Evolutionary conservation across 1,140 invertebrate species (phyloP), one percentile per base, ranked within the genome.

Genomic region (Lanistes nyassanus): DNA sequence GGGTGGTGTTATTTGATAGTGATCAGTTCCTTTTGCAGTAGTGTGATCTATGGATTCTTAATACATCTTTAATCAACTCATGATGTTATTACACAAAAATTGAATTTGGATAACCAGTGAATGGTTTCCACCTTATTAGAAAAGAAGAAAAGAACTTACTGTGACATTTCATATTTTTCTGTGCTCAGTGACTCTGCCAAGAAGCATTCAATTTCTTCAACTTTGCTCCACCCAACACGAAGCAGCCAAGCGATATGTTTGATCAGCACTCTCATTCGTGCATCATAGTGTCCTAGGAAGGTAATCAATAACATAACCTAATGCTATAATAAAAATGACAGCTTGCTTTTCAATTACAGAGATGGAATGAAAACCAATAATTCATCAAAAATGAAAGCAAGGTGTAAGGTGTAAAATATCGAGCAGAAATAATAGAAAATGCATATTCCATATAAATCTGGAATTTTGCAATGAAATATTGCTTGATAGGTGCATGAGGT

Each of bases 251-350:
- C 88, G 31, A 93, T 80, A 76, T 92, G 87, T 79, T 91, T 89
- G 65, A 93, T 90, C 23, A 93, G 81, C 42, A 92, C 92, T 84
- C 93, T 85, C 86, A 92, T 90, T 71, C 93, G 85, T 47, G 93
- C 91, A 89, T 94, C 93, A 87, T 94, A 94, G 78, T 89, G 89
- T 70, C 93, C 93, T 93, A 68, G 2, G 75, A 72, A 31, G 74
- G 51, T 66, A 53, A 70, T 26, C 9, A 68, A 68, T 73, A 7
- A 72, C 31, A 64, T 23, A 7, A 55, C 64, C 70, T 31, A 36
- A 64, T 70, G 53, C 26, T 42, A 71, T 74, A 84, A 81, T 64
- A 21, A n/a, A 74, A 26, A 55, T 58, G 23, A 67, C 31, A 29
- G 51, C 65, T 37, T 58, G 31, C 37, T 29, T n/a, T 29, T 47